These are phyloP conservation scores for Cryptomyrus ogoouensis DNA, from an alignment of 2,113 vertebrate genomes.

Conservation along the genomic window DNA sequence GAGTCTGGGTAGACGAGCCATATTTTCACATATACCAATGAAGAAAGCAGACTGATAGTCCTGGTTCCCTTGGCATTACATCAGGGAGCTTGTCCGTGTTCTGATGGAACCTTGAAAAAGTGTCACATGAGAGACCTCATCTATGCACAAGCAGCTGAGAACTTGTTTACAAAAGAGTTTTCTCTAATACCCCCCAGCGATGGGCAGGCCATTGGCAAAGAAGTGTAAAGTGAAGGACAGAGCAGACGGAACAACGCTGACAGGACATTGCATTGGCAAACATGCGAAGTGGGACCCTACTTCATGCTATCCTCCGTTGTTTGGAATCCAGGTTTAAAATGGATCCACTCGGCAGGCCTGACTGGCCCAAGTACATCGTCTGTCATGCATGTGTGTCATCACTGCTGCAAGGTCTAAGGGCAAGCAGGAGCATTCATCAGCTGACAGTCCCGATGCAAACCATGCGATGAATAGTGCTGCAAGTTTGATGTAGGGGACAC, in stretches of 20 bases:
- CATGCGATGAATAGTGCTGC: conserved; percentile 37
- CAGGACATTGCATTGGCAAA: background rate
- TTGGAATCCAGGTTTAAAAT: conserved; percentile 52
- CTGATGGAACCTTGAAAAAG: background rate
- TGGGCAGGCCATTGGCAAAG: background rate
- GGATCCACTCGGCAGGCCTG: conserved; percentile 46
- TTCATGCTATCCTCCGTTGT: conserved; percentile 44
- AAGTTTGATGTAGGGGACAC: conserved; percentile 7
- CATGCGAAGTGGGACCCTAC: conserved; percentile 37
- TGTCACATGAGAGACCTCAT: background rate
- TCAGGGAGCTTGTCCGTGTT: conserved; percentile 12
- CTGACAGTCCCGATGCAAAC: conserved; percentile 59
- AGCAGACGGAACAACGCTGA: background rate
- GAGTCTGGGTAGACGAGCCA: conserved; percentile 18
- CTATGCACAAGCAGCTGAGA: background rate
- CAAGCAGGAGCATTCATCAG: conserved; percentile 46
- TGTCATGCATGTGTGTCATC: conserved; percentile 61
- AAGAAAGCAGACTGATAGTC: conserved; percentile 37
- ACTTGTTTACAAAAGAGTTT: background rate
- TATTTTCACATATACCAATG: conserved; percentile 42
- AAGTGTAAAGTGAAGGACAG: background rate
- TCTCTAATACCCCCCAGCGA: background rate
- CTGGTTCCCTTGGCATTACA: conserved; percentile 27
- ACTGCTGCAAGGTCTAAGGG: conserved; percentile 38
- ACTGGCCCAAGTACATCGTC: conserved; percentile 55